phyloP scores from a whole-genome alignment of 2,888 invertebrate species.

The Cyaniris semiargus region DNA sequence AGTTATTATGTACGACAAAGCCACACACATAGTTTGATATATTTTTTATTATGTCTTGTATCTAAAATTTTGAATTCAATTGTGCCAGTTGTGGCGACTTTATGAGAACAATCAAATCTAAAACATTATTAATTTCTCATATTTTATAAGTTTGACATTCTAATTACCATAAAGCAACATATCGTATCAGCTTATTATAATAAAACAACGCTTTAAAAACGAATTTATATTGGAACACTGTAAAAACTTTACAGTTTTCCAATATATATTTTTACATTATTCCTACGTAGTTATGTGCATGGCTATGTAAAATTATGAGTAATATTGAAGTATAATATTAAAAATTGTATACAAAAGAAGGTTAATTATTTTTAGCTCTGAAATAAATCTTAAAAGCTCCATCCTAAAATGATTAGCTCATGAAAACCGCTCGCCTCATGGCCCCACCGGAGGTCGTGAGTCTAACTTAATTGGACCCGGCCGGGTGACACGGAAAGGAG shows the following conservation, averaged over 20 bases:
- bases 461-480: constrained; percentile 77
- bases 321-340: too few species aligned
- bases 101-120: neutral
- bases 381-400: too few species aligned
- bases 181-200: neutral
- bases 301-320: too few species aligned
- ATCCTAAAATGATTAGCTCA: neutral
- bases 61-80: neutral
- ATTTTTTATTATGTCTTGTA: neutral
- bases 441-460: constrained; percentile 73
- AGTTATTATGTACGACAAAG: neutral
- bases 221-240: constrained; percentile 11
- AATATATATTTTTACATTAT: too few species aligned
- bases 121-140: neutral
- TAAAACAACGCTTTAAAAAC: constrained; percentile 6
- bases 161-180: neutral
- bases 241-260: too few species aligned
- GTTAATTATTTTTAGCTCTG: too few species aligned
- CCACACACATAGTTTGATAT: neutral
- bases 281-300: too few species aligned
- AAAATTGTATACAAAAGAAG: too few species aligned
- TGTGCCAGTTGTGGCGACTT: neutral
- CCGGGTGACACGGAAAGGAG: constrained; percentile 77
- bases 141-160: neutral
- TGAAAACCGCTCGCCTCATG: constrained; percentile 46